These are phyloP conservation scores for Zaprionus bogoriensis DNA, from an alignment of 2,888 invertebrate species.

Conservation along the genomic window DNA sequence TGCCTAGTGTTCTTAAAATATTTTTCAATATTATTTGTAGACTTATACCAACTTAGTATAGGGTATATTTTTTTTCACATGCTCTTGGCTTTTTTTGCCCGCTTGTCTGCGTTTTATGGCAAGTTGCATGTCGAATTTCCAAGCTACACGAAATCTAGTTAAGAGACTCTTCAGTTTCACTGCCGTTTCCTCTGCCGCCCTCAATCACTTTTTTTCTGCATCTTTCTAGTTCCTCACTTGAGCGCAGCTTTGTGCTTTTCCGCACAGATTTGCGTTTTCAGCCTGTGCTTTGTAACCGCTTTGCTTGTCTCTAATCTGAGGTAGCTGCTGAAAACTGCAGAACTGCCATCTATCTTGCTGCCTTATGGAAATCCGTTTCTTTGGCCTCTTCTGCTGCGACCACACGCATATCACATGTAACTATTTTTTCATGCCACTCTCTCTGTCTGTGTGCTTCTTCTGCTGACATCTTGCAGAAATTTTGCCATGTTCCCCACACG, in stretches of 20 bases:
- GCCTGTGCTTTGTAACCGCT: constrained; percentile 2
- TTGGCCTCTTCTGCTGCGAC: not conserved
- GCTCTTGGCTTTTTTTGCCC: not conserved
- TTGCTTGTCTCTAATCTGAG: constrained; percentile 30
- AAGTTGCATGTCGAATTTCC: constrained; percentile 14
- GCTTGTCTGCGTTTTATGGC: constrained; percentile 14
- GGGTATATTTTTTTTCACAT: not conserved
- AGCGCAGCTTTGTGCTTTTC: constrained; percentile 13
- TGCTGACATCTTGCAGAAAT: constrained; percentile 23
- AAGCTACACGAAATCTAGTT: constrained; percentile 31
- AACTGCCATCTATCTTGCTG: constrained; percentile 54
- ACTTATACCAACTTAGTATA: too few relatives aligned
- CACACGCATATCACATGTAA: constrained; percentile 35
- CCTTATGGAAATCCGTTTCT: constrained; percentile 60
- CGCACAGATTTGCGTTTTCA: constrained; percentile 15
- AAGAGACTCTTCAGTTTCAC: constrained; percentile 15
- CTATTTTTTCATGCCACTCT: not conserved
- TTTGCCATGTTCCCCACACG: not conserved
- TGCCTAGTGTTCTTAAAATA: too few relatives aligned
- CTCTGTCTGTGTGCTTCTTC: not conserved
- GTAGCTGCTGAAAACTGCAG: constrained; percentile 21
- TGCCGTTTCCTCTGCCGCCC: not conserved
- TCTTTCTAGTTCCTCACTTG: not conserved
- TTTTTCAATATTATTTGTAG: too few relatives aligned
- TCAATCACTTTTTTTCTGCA: not conserved